Conservation (phyloP, 2,113 vertebrate genomes). For the Ochotona princeps region DNA sequence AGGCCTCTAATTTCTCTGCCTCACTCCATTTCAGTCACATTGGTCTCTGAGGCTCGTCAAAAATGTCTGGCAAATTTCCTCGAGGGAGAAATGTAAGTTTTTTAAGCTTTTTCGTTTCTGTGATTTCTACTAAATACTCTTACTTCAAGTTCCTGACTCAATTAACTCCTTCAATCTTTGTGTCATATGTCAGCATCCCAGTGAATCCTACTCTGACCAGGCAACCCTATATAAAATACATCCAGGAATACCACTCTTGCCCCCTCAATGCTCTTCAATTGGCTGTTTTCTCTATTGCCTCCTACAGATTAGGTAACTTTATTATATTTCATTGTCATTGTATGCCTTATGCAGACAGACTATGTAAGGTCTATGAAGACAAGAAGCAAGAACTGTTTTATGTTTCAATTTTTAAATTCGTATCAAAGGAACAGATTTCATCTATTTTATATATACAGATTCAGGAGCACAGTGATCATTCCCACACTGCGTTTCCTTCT, state of each 20-base stretch:
- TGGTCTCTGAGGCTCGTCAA: neutral
- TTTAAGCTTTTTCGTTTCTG: neutral
- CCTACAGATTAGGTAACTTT: neutral
- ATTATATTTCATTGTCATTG: neutral
- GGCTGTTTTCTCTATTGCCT: neutral
- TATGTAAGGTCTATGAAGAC: neutral
- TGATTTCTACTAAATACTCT: neutral
- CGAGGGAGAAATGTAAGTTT: too few relatives aligned
- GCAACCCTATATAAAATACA: neutral
- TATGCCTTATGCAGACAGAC: neutral
- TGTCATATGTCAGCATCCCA: neutral
- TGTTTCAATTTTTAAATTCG: too few relatives aligned
- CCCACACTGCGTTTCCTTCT: too few relatives aligned
- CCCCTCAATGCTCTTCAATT: neutral
- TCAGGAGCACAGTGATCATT: too few relatives aligned
- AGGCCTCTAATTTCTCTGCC: neutral
- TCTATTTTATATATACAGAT: too few relatives aligned
- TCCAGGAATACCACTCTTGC: neutral
- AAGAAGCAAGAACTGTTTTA: neutral
- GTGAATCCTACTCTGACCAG: neutral
- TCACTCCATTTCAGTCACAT: neutral
- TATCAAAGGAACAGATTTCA: too few relatives aligned
- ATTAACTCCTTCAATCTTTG: neutral
- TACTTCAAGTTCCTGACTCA: neutral
- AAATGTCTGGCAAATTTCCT: neutral